These are phyloP conservation scores for Minunthozetes semirufus DNA, from an alignment of 2,888 invertebrate genomes.

Conservation along the genomic window DNA sequence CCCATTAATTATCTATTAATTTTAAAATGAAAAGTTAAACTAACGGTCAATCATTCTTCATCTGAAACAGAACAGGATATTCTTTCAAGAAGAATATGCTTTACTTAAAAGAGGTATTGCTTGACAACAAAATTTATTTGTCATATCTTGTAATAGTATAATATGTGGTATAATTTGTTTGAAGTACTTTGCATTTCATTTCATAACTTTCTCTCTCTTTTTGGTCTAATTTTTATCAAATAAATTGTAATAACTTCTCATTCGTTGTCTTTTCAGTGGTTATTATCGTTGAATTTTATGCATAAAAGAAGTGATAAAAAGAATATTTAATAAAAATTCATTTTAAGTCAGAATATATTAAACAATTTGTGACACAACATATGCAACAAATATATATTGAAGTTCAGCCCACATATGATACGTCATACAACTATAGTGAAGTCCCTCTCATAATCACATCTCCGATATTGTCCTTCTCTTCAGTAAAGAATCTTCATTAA, in stretches of 20 bases:
- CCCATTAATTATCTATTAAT: too few species aligned
- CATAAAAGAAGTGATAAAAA: conserved; percentile 10
- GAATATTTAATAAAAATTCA: not conserved
- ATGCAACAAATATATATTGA: conserved; percentile 23
- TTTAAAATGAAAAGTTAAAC: too few species aligned
- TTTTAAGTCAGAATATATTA: not conserved
- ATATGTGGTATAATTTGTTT: too few species aligned
- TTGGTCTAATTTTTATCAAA: not conserved
- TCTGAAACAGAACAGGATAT: too few species aligned
- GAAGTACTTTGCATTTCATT: conserved; percentile 12
- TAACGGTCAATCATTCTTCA: too few species aligned
- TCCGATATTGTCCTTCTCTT: conserved; percentile 25
- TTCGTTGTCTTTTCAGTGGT: not conserved
- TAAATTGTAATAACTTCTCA: conserved; percentile 4
- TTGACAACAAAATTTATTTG: too few species aligned
- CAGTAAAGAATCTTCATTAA: conserved; percentile 11
- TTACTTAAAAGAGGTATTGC: too few species aligned
- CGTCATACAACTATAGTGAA: not conserved
- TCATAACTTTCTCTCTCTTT: not conserved
- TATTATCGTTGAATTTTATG: not conserved
- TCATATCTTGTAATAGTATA: too few species aligned
- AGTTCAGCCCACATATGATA: not conserved
- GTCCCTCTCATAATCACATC: conserved; percentile 22
- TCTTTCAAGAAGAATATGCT: too few species aligned
- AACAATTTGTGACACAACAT: not conserved